A percentile compares a stretch with the other conserved stretches of the same genome.
Evolutionary conservation across 2,888 invertebrate genomes (phyloP).

Genomic region (Panorpa germanica): DNA sequence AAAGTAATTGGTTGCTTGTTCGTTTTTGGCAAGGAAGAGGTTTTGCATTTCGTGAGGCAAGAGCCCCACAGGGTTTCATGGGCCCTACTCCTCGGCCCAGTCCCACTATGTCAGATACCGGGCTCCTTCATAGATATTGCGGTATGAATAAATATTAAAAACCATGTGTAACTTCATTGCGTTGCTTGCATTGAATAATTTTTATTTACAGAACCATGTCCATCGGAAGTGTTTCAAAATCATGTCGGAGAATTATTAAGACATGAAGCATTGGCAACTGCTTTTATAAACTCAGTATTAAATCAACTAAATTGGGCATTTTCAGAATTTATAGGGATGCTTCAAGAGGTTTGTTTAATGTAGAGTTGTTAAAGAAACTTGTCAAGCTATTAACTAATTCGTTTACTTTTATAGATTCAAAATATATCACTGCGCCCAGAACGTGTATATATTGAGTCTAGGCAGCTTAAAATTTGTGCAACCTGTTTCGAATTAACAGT

Average conservation of each 20-base stretch:
- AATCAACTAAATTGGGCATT: slow-evolving; percentile 78
- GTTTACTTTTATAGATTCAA: slow-evolving; percentile 29
- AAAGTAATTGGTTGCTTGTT: slow-evolving; percentile 69
- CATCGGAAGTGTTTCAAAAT: slow-evolving; percentile 42
- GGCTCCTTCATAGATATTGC: slow-evolving; percentile 22
- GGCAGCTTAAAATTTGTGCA: slow-evolving; percentile 63
- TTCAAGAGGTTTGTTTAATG: slow-evolving; percentile 43
- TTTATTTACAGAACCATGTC: slow-evolving; percentile 38
- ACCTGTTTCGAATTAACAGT: slow-evolving; percentile 71
- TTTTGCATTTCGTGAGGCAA: slow-evolving; percentile 50
- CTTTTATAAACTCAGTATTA: slow-evolving; percentile 57
- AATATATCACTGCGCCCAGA: slow-evolving; percentile 36
- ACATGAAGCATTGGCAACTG: slow-evolving; percentile 43
- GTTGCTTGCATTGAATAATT: slow-evolving; percentile 7
- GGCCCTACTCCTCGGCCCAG: slow-evolving; percentile 21
- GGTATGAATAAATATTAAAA: too few species aligned
- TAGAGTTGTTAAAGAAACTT: background rate
- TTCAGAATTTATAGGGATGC: slow-evolving; percentile 68
- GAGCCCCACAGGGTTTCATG: slow-evolving; percentile 33
- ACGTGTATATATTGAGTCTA: slow-evolving; percentile 43
- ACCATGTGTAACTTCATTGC: too few species aligned
- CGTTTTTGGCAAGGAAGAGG: slow-evolving; percentile 73
- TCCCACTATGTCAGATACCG: slow-evolving; percentile 21
- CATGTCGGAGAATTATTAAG: slow-evolving; percentile 40
- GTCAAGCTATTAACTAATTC: background rate